Base-by-base conservation (phyloP, 2,888 invertebrate species). In the Apotomis capreana region DNA sequence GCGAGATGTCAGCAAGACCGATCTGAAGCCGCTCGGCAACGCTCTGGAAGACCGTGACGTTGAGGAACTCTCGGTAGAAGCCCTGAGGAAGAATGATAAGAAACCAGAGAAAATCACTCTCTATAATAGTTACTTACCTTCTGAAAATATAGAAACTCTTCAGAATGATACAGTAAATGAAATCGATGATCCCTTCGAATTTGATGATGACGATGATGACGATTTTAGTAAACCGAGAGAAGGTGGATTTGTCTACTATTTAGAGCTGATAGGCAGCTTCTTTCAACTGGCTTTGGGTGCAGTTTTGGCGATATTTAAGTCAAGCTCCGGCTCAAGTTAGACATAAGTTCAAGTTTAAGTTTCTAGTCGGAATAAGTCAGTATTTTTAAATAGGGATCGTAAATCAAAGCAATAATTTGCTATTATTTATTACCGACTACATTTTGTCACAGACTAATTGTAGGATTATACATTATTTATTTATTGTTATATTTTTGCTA, bases 71-170 rank as follows among this genome's bases (percentile, higher is more conserved):
- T 89, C 91, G 0, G 75, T 78, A 0, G 90, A 89, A 54, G 85
- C 82, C 0, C 26, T 84, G 0, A 84, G 79, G 36, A 89, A 85
- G 75, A 62, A 67, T 0, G 85, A 84, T 0, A 87, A 83, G 52
- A 92, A 91, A 80, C 93, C 93, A 0, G 93, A 93, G 70, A 93
- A 92, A 73, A 78, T 92, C 4, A 85, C 83, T 0, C 74, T 91
- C 0, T 90, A 83, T 61, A 86, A 88, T 0, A 89, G 81, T 49
- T 89, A 90, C 68, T 76, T 89, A 60, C 89, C 89, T 1, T 63
- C 75, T 0, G 71, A 74, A 46, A 81, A 79, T 6, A 51, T 79
- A 5, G 78, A 80, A 69, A 71, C 57, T 8, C 37, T 61, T n/a
- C 3, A 55, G n/a, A 76, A 76, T 65, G 36, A 73, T 26, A 75